Evolutionary conservation across 2,888 invertebrate species (phyloP).

Genomic region (Plusia festucae): DNA sequence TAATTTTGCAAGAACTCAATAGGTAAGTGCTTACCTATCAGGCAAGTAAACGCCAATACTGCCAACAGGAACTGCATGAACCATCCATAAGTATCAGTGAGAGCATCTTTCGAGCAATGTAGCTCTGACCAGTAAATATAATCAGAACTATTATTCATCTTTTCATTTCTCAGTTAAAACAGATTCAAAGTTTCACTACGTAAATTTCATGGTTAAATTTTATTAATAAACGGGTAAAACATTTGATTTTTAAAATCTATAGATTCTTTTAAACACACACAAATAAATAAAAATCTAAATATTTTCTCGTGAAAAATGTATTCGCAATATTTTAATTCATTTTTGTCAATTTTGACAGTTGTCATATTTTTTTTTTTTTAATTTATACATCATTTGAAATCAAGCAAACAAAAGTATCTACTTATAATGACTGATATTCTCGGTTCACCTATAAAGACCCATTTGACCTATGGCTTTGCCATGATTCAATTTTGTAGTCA

Average conservation of each 20-base stretch:
- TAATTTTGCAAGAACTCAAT: conserved; percentile 56
- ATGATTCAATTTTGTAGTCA: too few relatives aligned
- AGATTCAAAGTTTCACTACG: conserved; percentile 24
- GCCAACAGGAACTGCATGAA: conserved; percentile 92
- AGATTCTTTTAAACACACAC: conserved; percentile 13
- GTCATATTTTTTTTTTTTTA: neutral
- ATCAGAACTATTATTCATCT: conserved; percentile 85
- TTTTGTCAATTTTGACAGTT: conserved; percentile 33
- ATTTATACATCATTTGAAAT: neutral
- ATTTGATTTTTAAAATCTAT: neutral
- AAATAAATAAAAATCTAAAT: conserved; percentile 22
- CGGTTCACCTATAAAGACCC: neutral
- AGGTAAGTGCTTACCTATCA: conserved; percentile 91
- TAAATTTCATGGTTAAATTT: conserved; percentile 30
- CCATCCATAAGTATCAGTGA: conserved; percentile 93
- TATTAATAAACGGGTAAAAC: conserved; percentile 5
- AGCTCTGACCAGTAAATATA: conserved; percentile 84
- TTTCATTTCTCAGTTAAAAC: conserved; percentile 69
- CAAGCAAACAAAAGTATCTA: neutral
- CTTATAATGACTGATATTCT: neutral
- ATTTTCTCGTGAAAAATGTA: conserved; percentile 13
- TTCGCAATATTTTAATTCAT: conserved; percentile 10
- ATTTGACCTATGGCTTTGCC: too few relatives aligned
- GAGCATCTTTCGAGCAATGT: conserved; percentile 92
- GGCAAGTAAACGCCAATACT: conserved; percentile 92